Base-by-base conservation (phyloP, 2,113 vertebrate species). In the Rhinopomastus cyanomelas region DNA sequence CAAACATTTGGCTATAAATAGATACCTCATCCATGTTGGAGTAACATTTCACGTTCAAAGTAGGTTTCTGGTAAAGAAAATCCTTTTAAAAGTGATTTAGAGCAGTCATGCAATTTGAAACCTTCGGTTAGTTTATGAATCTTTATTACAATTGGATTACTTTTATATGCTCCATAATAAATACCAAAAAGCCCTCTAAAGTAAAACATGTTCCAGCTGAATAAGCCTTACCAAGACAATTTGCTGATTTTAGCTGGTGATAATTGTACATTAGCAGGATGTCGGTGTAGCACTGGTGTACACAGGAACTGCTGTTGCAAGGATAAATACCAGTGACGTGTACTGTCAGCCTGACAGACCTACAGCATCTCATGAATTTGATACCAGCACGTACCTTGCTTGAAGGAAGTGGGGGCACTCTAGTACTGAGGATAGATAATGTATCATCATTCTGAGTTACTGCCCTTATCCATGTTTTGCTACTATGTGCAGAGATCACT, bases 1-100 rank as follows among this genome's bases (percentile, higher is more conserved):
- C 61, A 91, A 92, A 75, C 82, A 53, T 77, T 89, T 81, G 61
- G 72, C 78, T 95, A 94, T 85, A 89, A 93, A 95, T 86, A 77
- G 82, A 85, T 46, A 48, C 30, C 15, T 80, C 48, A 26, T 67
- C 64, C 5, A 0, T 34, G 21, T 1, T 69, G n/a, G 42, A 79
- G 51, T 93, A 87, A 62, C 26, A 51, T 69, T 90, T 69, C 74
- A 51, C 32, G 27, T 85, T 94, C 74, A 79, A 87, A 94, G 67
- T 17, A 59, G 22, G 51, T 75, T 85, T 89, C 71, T 93, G 74
- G 75, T 85, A 92, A 74, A 84, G 46, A 87, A 92, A 81, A 84
- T 65, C 1, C 11, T 71, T 76, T 81, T 55, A 21, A 13, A 72
- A 88, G 53, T 72, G 23, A 51, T 65, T 85, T 84, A 83, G 87